phyloP scores from a whole-genome alignment of 1,140 invertebrate genomes.

The Helicoverpa armigera region DNA sequence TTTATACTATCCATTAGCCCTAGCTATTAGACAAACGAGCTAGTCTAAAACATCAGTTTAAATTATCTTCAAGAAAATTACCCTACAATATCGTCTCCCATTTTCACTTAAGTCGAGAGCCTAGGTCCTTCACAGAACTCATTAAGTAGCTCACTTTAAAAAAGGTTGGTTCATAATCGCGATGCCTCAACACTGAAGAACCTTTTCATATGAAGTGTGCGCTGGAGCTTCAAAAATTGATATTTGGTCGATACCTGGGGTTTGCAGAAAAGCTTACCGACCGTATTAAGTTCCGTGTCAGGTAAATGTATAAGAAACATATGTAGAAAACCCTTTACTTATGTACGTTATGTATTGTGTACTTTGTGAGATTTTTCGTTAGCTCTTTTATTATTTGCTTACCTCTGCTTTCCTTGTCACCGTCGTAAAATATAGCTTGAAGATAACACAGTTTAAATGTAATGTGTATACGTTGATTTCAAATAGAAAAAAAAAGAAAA shows the following conservation, averaged over 20 bases:
- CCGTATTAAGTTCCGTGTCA: slow-evolving; percentile 40
- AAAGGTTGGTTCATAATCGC: slow-evolving; percentile 21
- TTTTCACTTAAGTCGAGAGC: background rate
- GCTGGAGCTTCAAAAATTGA: slow-evolving; percentile 52
- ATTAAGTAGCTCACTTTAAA: slow-evolving; percentile 24
- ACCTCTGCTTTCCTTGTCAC: no score
- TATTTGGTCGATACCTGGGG: slow-evolving; percentile 48
- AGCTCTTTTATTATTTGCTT: background rate
- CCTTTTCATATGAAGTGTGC: slow-evolving; percentile 50
- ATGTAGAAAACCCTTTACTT: slow-evolving; percentile 18
- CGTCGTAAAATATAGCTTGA: no score
- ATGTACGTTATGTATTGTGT: background rate
- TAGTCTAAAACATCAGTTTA: no score
- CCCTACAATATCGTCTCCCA: background rate
- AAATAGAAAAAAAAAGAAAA: no score
- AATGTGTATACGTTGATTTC: no score
- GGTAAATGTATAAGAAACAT: background rate
- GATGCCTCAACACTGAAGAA: slow-evolving; percentile 16
- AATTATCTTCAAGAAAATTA: no score
- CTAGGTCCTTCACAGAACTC: slow-evolving; percentile 16
- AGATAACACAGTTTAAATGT: background rate
- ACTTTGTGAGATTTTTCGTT: background rate
- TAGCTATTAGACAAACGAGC: no score
- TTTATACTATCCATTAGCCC: no score
- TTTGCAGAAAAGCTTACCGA: slow-evolving; percentile 39